Evolutionary conservation across 2,888 invertebrate species (phyloP).

Genomic region (Argyresthia albistria): DNA sequence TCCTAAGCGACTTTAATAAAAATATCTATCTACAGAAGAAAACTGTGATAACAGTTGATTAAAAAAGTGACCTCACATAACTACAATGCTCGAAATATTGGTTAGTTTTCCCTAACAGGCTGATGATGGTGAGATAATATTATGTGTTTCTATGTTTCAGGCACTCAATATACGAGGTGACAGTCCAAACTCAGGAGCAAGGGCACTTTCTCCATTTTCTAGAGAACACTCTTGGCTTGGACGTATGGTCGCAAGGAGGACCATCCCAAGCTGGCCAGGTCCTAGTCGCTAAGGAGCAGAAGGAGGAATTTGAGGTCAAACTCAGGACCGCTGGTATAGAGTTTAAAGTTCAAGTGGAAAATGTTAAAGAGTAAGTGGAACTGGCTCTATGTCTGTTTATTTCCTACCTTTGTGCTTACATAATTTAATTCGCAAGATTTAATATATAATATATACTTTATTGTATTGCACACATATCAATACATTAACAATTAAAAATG

Average conservation of each 20-base stretch:
- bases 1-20: too few species aligned
- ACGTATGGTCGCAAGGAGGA: constrained; percentile 31
- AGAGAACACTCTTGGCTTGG: constrained; percentile 22
- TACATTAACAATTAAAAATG: too few species aligned
- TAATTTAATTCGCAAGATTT: too few species aligned
- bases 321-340: constrained; percentile 22
- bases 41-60: too few species aligned
- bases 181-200: constrained; percentile 24
- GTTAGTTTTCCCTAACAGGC: not conserved
- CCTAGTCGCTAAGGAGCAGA: constrained; percentile 26
- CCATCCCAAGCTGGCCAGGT: constrained; percentile 26
- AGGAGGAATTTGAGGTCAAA: constrained; percentile 21
- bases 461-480: too few species aligned
- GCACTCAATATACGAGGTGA: constrained; percentile 29
- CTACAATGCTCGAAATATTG: too few species aligned
- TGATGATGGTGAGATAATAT: too few species aligned
- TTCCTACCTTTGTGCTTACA: too few species aligned
- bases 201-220: constrained; percentile 25
- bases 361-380: constrained; percentile 39
- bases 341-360: constrained; percentile 26
- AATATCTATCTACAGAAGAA: too few species aligned
- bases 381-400: too few species aligned
- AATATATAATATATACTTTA: too few species aligned
- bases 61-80: too few species aligned
- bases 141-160: constrained; percentile 20